Evolutionary conservation across 2,113 vertebrate species (phyloP), one percentile per base, ranked within the genome.

Genomic region (Labeo rohita): DNA sequence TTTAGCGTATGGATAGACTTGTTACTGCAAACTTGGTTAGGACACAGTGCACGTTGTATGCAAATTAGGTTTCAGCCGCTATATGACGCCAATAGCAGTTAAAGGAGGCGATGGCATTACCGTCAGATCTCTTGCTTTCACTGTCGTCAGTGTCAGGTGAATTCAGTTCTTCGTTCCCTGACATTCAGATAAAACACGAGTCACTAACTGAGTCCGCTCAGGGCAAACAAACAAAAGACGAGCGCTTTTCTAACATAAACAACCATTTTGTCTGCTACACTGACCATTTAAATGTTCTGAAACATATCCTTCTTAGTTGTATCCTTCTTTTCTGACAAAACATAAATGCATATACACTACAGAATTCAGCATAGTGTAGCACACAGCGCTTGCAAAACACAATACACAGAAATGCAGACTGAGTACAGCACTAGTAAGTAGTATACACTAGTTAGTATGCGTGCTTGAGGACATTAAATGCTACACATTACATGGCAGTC

Each of bases 91-190:
- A n/a, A 13, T 21, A 15, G n/a, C 74, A 70, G 66, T 50, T 81
- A 16, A 59, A 76, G 68, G 23, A 65, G 59, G 72, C 59, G 52
- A 68, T 88, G 72, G 15, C n/a, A 56, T 90, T 88, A 91, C 90
- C 88, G 43, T 89, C 75, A 2, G 92, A 88, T 92, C 92, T 95
- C 92, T 95, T 94, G 92, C 93, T 91, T 56, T 95, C 94, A 87
- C 89, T 92, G 84, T 94, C 92, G 90, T 94, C 94, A 92, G 91
- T 93, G 77, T 94, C 92, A 76, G 92, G 85, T 74, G 94, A 92
- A 84, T 93, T 93, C 88, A 63, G 92, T 47, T 92, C 91, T 80
- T 95, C 93, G 87, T 96, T 93, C 91, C 94, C 96, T 97, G 90
- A 84, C 87, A 91, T 84, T 80, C 73, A 88, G 84, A 91, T 76